Conservation (phyloP, 2,113 vertebrate genomes). For the Scalopus aquaticus region DNA sequence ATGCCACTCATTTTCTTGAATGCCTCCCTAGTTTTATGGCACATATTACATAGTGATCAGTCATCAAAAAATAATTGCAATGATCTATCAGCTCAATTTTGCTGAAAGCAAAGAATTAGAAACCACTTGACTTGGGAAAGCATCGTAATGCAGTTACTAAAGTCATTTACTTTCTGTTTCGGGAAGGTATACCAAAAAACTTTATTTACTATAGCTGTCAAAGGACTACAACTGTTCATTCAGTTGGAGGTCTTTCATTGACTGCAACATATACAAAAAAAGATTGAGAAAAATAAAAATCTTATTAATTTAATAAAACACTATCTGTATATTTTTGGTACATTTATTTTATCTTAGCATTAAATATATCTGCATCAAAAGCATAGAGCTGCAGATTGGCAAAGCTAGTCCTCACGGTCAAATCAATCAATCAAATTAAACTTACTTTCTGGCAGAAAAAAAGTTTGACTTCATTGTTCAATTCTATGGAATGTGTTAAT, state of each 20-base stretch:
- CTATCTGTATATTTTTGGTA: background rate
- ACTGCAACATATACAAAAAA: background rate
- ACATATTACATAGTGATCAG: constrained; percentile 33
- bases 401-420: background rate
- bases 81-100: background rate
- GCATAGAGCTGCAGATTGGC: background rate
- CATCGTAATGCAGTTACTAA: background rate
- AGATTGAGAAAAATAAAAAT: background rate
- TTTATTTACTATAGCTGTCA: background rate
- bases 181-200: background rate
- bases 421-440: background rate
- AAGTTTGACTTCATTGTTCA: background rate
- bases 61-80: constrained; percentile 52
- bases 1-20: constrained; percentile 21
- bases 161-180: background rate
- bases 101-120: constrained; percentile 49
- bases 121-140: background rate
- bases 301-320: background rate
- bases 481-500: background rate
- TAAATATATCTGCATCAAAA: constrained; percentile 18
- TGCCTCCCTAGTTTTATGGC: constrained; percentile 17
- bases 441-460: background rate
- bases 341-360: background rate
- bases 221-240: constrained; percentile 16
- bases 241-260: background rate